These are phyloP conservation scores for Leucoraja ocellata DNA, from an alignment of 2,797 vertebrate genomes.

Conservation along the genomic window DNA sequence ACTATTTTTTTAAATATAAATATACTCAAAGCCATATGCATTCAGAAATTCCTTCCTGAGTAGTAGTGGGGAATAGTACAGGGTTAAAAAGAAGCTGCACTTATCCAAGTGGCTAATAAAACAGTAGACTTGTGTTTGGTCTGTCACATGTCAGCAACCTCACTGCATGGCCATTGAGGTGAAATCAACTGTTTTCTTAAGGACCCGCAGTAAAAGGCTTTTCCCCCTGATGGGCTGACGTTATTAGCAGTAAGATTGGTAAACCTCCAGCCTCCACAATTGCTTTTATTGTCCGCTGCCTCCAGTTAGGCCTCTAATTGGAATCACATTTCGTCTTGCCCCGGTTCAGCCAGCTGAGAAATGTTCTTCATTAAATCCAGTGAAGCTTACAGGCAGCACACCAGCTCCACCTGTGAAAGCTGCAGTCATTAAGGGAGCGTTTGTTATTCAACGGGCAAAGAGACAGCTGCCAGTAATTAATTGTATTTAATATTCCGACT, in stretches of 20 bases:
- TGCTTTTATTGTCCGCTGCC: slow-evolving; percentile 22
- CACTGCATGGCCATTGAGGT: background rate
- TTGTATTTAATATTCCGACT: background rate
- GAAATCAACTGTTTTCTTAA: background rate
- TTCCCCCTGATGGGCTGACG: background rate
- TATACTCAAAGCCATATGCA: background rate
- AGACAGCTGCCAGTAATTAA: background rate
- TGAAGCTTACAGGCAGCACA: background rate
- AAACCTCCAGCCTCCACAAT: background rate
- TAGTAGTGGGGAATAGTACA: background rate
- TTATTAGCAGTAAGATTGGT: background rate
- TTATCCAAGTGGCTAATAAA: background rate
- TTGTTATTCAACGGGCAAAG: background rate
- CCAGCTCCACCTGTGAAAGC: background rate
- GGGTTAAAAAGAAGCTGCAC: background rate
- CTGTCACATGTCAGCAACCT: background rate
- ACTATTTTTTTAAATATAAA: background rate
- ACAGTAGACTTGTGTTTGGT: background rate
- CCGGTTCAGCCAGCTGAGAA: slow-evolving; percentile 18
- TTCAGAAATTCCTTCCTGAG: background rate
- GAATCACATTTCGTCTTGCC: slow-evolving; percentile 28
- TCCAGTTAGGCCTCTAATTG: slow-evolving; percentile 19
- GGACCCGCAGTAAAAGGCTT: background rate
- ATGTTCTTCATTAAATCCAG: slow-evolving; percentile 29
- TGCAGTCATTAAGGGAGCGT: background rate